Evolutionary conservation across 1,140 invertebrate species (phyloP), one percentile per base, ranked within the genome.

Genomic region (Varroa destructor): DNA sequence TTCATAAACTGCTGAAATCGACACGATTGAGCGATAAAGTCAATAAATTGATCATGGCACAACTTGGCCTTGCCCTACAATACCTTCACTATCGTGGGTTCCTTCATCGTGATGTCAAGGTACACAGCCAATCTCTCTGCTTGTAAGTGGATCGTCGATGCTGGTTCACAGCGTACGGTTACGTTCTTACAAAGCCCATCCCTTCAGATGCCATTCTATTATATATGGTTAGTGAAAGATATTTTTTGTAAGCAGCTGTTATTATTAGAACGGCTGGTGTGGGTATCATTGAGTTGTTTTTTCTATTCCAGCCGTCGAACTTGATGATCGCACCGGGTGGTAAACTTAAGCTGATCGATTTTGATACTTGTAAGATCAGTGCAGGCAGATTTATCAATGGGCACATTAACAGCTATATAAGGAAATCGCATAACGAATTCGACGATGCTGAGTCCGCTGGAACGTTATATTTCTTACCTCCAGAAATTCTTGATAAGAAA

Each of bases 21-120:
- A 40, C 10, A 37, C 14, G 2, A 37, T 37, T 67, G 2, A 40
- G 37, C 61, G 61, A 67, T 37, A 10, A 40, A 43, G 37, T 67
- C 61, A 67, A 67, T 37, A 67, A 37, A 8, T 5, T 67, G 12
- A 67, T 67, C 36, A 36, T 67, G 10, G 61, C 61, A 46, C 61
- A 67, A 37, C 61, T 67, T 14, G 61, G 61, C 14, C 46, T 67
- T 14, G 61, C 61, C 2, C 61, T 67, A 14, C 61, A 67, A 8
- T 67, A 67, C 40, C 61, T 67, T 37, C 61, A 67, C 61, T 67
- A 67, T 40, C 61, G 61, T 12, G 61, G 61, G 10, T 67, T 67
- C 61, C 40, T 67, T 46, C 61, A 67, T 40, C 40, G 61, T 14
- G 61, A 67, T 8, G 46, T 67, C 14, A 67, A 67, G 36, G 61